Conservation (phyloP, 2,888 invertebrate species). For the Folsomia candida region DNA sequence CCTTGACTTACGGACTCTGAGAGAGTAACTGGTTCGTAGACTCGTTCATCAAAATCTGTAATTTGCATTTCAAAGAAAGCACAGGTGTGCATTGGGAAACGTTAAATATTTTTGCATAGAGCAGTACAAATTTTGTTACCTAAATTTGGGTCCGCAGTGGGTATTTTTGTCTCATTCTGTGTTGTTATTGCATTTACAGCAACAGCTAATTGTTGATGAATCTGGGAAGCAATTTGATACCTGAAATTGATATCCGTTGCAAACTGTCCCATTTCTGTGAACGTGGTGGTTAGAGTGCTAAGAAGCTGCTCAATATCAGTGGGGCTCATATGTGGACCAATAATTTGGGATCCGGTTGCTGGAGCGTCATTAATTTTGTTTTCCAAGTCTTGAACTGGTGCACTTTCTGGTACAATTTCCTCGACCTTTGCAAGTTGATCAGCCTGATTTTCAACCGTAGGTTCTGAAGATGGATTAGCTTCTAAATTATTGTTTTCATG, state of each 20-base stretch:
- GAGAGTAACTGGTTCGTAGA: slow-evolving; percentile 39
- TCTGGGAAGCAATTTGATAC: slow-evolving; percentile 38
- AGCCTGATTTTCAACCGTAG: too few species aligned
- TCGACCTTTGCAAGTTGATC: slow-evolving; percentile 12
- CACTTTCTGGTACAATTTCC: slow-evolving; percentile 5
- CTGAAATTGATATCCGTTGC: slow-evolving; percentile 39
- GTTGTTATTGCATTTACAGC: too few species aligned
- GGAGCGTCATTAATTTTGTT: not conserved
- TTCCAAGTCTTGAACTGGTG: not conserved
- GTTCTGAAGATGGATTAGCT: too few species aligned
- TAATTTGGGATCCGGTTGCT: slow-evolving; percentile 13
- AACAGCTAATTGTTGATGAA: slow-evolving; percentile 38
- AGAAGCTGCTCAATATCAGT: slow-evolving; percentile 37
- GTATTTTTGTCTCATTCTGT: too few species aligned
- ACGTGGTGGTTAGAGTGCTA: slow-evolving; percentile 35
- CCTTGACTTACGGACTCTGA: slow-evolving; percentile 34
- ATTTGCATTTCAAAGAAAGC: too few species aligned
- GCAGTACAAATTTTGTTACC: too few species aligned
- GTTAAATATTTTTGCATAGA: too few species aligned
- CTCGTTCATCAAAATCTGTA: slow-evolving; percentile 20
- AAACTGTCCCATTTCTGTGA: slow-evolving; percentile 41
- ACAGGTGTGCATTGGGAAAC: too few species aligned
- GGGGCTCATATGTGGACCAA: slow-evolving; percentile 27
- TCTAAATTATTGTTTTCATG: slow-evolving; percentile 1
- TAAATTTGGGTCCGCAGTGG: too few species aligned